Evolutionary conservation across 2,888 invertebrate species (phyloP).

Genomic region (Synergus gifuensis): DNA sequence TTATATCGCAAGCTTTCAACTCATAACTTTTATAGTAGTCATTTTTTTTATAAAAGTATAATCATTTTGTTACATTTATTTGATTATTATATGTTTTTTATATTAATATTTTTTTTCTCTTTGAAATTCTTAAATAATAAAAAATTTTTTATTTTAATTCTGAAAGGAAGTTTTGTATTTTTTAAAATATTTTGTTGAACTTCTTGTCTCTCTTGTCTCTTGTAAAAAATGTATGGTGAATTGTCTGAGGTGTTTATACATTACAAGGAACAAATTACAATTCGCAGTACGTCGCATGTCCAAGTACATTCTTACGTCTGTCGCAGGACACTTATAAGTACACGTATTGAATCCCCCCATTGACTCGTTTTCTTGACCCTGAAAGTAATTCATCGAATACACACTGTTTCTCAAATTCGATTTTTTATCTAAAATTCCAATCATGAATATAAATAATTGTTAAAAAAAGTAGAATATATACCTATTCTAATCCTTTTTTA

Average conservation of each 20-base stretch:
- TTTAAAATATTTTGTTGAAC: background rate
- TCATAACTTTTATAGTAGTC: background rate
- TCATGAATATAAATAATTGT: too few relatives aligned
- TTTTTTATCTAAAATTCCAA: too few relatives aligned
- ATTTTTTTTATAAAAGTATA: background rate
- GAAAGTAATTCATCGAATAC: background rate
- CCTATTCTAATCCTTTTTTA: too few relatives aligned
- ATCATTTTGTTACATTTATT: background rate
- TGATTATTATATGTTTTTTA: too few relatives aligned
- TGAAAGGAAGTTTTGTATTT: background rate
- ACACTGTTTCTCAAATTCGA: background rate
- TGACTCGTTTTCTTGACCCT: constrained; percentile 1
- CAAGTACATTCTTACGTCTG: constrained; percentile 46
- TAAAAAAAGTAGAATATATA: too few relatives aligned
- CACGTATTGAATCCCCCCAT: background rate
- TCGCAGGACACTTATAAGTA: constrained; percentile 37
- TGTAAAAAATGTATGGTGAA: constrained; percentile 44
- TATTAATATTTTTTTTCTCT: background rate
- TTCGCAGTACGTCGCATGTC: constrained; percentile 56
- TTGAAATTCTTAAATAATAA: background rate
- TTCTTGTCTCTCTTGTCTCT: constrained; percentile 42
- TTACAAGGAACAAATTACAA: constrained; percentile 54
- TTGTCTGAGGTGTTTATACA: constrained; percentile 18
- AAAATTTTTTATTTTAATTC: background rate
- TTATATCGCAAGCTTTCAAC: constrained; percentile 8